Evolutionary conservation across 2,113 vertebrate genomes (phyloP).

Genomic region (Siniperca knerii): DNA sequence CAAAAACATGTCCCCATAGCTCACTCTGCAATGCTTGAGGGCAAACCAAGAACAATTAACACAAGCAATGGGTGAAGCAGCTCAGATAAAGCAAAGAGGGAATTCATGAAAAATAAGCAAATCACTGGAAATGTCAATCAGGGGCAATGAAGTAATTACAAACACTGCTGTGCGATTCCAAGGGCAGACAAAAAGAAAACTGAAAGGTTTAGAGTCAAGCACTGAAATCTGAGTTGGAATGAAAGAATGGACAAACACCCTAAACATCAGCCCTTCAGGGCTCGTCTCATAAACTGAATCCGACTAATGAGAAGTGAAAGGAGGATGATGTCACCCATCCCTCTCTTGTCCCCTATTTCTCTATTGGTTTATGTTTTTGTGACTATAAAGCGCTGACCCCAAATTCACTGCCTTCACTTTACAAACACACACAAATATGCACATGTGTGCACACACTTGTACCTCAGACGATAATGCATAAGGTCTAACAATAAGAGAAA

Average conservation of each 20-base stretch:
- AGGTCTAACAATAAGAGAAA: slow-evolving; percentile 77
- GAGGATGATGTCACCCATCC: slow-evolving; percentile 73
- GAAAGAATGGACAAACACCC: slow-evolving; percentile 67
- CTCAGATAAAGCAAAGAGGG: slow-evolving; percentile 76
- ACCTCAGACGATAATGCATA: slow-evolving; percentile 21
- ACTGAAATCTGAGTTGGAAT: slow-evolving; percentile 63
- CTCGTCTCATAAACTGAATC: slow-evolving; percentile 48
- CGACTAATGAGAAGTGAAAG: slow-evolving; percentile 71
- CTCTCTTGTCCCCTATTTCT: slow-evolving; percentile 61
- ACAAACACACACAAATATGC: slow-evolving; percentile 1
- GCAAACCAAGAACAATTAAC: slow-evolving; percentile 83
- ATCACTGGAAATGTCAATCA: slow-evolving; percentile 83
- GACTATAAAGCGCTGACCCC: slow-evolving; percentile 75
- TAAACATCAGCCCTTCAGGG: slow-evolving; percentile 60
- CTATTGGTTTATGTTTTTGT: slow-evolving; percentile 70
- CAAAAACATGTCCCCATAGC: slow-evolving; percentile 91
- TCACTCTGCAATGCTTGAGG: slow-evolving; percentile 79
- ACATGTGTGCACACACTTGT: neutral
- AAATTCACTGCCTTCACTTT: slow-evolving; percentile 36
- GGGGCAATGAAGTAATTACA: slow-evolving; percentile 76
- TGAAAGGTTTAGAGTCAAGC: slow-evolving; percentile 64
- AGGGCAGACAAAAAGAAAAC: slow-evolving; percentile 68
- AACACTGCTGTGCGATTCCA: slow-evolving; percentile 62
- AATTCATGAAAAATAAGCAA: slow-evolving; percentile 83
- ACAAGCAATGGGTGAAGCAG: slow-evolving; percentile 69